Conservation (phyloP, 2,888 invertebrate species). For the Antheraea assamensis region DNA sequence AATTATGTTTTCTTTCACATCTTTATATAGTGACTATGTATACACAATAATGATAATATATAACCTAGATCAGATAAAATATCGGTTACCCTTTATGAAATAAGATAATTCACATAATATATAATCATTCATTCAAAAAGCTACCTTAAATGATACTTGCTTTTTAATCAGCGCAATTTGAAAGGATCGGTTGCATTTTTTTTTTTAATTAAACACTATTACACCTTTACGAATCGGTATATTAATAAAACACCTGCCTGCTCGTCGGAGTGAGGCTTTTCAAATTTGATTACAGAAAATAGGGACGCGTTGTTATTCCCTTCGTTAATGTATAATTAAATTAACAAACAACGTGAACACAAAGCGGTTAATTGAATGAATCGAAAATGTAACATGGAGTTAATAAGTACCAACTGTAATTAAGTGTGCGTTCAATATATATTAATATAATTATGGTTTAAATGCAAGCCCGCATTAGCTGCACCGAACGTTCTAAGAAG, state of each 20-base stretch:
- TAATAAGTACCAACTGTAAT: conserved; percentile 4
- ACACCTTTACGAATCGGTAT: background rate
- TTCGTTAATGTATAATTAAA: conserved; percentile 45
- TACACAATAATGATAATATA: background rate
- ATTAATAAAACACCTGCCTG: conserved; percentile 44
- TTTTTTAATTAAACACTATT: background rate
- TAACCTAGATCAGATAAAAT: background rate
- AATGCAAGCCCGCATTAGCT: conserved; percentile 32
- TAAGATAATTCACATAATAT: no score
- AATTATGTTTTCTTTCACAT: no score
- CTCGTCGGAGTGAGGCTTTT: conserved; percentile 39
- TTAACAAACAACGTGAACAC: background rate
- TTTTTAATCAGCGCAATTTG: background rate
- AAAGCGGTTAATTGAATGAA: background rate
- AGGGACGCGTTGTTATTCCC: conserved; percentile 45
- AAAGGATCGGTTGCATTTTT: background rate
- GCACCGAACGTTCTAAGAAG: conserved; percentile 64
- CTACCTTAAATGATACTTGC: background rate
- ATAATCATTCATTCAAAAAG: background rate
- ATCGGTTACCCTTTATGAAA: no score
- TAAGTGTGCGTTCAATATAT: background rate
- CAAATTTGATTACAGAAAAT: conserved; percentile 63
- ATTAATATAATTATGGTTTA: conserved; percentile 14
- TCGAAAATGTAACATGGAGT: background rate
- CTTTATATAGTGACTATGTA: background rate